A percentile compares a stretch with the other conserved stretches of the same genome.
Evolutionary conservation across 23 tunicate species (phyloP).

Genomic region (Diplosoma virens): DNA sequence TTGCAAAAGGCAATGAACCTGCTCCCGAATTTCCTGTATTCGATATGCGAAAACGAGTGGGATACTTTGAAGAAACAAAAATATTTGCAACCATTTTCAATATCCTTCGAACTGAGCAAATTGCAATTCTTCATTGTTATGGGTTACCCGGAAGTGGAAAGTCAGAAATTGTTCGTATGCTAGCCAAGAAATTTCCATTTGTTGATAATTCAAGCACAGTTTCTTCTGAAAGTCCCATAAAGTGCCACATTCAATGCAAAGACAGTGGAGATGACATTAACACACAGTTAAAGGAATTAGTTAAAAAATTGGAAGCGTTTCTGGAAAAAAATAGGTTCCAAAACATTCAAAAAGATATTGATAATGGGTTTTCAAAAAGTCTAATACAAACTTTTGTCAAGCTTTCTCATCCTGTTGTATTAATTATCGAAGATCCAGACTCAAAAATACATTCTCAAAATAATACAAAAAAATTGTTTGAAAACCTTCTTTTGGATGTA

Average conservation of each 20-base stretch:
- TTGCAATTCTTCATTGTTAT: conserved; percentile 24
- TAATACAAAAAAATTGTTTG: neutral
- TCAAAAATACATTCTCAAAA: too few species aligned
- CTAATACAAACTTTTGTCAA: too few species aligned
- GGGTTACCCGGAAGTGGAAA: conserved; percentile 63
- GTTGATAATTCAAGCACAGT: neutral
- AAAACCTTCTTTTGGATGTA: neutral
- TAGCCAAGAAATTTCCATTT: conserved; percentile 30
- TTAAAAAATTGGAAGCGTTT: conserved; percentile 12
- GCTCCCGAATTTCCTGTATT: too few species aligned
- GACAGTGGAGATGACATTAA: conserved; percentile 35
- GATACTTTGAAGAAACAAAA: too few species aligned
- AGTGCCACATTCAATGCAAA: conserved; percentile 57
- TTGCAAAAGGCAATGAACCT: too few species aligned
- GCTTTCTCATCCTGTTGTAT: conserved; percentile 1
- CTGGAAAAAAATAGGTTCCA: too few species aligned
- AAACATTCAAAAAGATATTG: conserved; percentile 1
- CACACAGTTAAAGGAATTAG: conserved; percentile 24
- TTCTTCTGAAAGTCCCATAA: neutral
- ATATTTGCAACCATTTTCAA: too few species aligned
- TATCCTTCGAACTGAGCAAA: too few species aligned
- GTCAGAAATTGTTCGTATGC: conserved; percentile 31
- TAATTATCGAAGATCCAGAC: conserved; percentile 49
- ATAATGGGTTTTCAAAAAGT: neutral
- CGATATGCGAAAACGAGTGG: too few species aligned